phyloP scores from a whole-genome alignment of 2,888 invertebrate species.

The Pristionchus exspectatus region DNA sequence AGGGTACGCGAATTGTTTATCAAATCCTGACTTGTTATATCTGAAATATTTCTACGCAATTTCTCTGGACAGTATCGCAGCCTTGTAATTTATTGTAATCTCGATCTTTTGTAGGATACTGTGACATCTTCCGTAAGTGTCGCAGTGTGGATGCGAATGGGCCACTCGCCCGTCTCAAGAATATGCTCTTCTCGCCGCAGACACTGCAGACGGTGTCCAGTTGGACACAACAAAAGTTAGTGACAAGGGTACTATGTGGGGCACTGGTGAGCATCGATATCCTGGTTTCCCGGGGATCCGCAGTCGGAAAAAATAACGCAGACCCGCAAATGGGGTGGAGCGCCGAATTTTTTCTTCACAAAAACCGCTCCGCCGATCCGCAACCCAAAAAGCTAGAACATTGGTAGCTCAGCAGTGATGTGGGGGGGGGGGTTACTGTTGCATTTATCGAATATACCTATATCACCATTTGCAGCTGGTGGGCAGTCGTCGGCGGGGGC shows the following conservation, averaged over 20 bases:
- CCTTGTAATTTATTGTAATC: not conserved
- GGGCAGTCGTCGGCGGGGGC: slow-evolving; percentile 93
- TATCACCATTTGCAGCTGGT: slow-evolving; percentile 84
- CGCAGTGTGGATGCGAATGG: slow-evolving; percentile 99
- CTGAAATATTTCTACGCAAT: not conserved
- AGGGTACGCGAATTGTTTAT: slow-evolving; percentile 64
- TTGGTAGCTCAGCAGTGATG: too few species aligned
- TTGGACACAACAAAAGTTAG: slow-evolving; percentile 57
- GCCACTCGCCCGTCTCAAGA: slow-evolving; percentile 95
- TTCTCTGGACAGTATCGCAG: not conserved
- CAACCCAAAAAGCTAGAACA: too few species aligned
- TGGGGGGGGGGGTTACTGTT: too few species aligned
- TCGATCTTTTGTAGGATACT: slow-evolving; percentile 87
- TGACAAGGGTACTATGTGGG: not conserved
- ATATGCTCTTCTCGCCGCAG: slow-evolving; percentile 92
- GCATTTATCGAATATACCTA: not conserved
- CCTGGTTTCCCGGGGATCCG: too few species aligned
- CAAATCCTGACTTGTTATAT: not conserved
- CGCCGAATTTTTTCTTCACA: too few species aligned
- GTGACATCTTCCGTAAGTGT: slow-evolving; percentile 99
- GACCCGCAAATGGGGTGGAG: too few species aligned
- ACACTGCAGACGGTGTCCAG: slow-evolving; percentile 87
- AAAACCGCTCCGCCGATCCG: too few species aligned
- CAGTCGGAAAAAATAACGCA: too few species aligned
- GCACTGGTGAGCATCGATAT: too few species aligned